A percentile compares a stretch with the other conserved stretches of the same genome.
phyloP scores from a whole-genome alignment of 2,113 vertebrate species.

The Tupaia tana region DNA sequence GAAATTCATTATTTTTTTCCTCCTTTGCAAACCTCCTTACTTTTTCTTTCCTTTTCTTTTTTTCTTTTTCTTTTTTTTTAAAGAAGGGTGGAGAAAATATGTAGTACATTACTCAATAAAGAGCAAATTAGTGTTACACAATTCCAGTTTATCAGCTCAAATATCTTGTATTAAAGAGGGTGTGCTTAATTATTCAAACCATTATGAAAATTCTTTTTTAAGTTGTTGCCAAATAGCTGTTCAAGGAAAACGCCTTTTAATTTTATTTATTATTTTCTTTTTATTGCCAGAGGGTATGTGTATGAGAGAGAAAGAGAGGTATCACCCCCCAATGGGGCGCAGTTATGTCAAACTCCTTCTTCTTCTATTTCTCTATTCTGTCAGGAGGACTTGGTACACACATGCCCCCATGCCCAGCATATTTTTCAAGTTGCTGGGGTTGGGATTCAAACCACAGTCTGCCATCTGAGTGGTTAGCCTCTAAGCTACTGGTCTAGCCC shows the following conservation, averaged over 20 bases:
- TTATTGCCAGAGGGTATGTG: too few species aligned
- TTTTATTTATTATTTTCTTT: too few species aligned
- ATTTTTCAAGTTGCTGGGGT: too few species aligned
- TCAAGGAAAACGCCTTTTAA: slow-evolving; percentile 24
- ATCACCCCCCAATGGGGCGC: too few species aligned
- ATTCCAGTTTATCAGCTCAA: slow-evolving; percentile 52
- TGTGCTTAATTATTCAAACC: slow-evolving; percentile 57
- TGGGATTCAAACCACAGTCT: too few species aligned
- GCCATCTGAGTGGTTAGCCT: too few species aligned
- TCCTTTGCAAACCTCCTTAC: neutral
- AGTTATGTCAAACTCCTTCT: too few species aligned
- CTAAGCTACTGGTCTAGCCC: too few species aligned
- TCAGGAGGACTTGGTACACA: too few species aligned
- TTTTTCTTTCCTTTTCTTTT: neutral
- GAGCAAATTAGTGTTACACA: slow-evolving; percentile 58
- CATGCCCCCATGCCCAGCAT: too few species aligned
- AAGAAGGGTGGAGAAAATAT: slow-evolving; percentile 42
- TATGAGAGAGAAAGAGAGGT: too few species aligned
- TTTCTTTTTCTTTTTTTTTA: neutral
- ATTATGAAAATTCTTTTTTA: slow-evolving; percentile 47
- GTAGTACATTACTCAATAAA: neutral
- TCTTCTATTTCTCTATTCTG: too few species aligned
- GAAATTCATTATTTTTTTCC: neutral
- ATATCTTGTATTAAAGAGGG: slow-evolving; percentile 64
- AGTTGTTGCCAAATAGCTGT: slow-evolving; percentile 33